These are phyloP conservation scores for Sterna hirundo DNA, from an alignment of 2,113 vertebrate species.

Conservation along the genomic window DNA sequence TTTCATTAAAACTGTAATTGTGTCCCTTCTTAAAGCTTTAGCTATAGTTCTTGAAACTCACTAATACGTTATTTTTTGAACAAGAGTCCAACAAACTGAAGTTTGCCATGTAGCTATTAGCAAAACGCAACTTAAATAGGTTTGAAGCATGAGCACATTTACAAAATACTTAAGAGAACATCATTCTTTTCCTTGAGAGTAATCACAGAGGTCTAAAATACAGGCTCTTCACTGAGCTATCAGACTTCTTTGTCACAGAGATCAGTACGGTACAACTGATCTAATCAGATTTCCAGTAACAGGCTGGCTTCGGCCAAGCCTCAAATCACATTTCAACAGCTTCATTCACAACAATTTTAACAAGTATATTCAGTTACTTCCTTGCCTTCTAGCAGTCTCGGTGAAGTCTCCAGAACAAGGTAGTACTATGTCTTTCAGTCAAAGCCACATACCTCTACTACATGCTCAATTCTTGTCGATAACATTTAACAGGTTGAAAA, in stretches of 20 bases:
- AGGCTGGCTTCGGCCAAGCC: not conserved
- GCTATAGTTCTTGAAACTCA: not conserved
- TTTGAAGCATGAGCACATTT: not conserved
- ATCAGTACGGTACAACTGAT: not conserved
- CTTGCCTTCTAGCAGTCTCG: not conserved
- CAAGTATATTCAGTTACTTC: constrained; percentile 1
- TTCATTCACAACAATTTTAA: not conserved
- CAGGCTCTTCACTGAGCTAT: not conserved
- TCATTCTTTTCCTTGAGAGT: not conserved
- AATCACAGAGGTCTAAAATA: not conserved
- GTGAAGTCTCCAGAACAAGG: not conserved
- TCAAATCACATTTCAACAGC: constrained; percentile 4
- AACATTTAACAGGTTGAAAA: not conserved
- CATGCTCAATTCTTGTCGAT: not conserved
- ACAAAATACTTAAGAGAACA: not conserved
- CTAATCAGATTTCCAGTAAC: not conserved
- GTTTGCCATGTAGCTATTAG: not conserved
- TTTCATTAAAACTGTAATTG: not conserved
- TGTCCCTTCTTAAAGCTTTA: not conserved
- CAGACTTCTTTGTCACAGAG: not conserved
- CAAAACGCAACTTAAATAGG: not conserved
- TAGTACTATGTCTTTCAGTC: not conserved
- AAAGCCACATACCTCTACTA: not conserved
- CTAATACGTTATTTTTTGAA: not conserved
- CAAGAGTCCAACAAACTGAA: not conserved